Evolutionary conservation across 1,140 invertebrate genomes (phyloP), one percentile per base, ranked within the genome.

Genomic region (Lamellibrachia luymesi): DNA sequence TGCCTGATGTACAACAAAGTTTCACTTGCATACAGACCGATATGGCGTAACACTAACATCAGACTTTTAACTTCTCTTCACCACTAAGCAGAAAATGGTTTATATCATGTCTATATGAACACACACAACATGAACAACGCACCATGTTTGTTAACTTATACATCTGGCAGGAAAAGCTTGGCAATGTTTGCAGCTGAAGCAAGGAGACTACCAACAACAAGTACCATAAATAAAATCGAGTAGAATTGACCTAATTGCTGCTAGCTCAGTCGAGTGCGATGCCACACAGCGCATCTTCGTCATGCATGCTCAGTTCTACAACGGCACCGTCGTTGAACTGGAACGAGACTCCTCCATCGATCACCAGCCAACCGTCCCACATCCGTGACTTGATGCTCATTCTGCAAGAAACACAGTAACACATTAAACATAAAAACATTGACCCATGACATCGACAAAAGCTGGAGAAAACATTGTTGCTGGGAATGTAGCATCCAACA

Each of bases 321-420:
- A 98, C 97, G 0, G 98, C 98, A 4, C 99, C 99, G 95, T 99
- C 98, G 96, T 99, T 99, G 96, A 99, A 99, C 0, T 97, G 97
- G 95, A 98, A 99, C 0, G 98, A 98, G 10, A 99, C 97, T 92
- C 98, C 98, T 38, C 99, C 99, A 96, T 99, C 99, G n/a, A 99
- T 97, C 0, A 99, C 99, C 17, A 99, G 96, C 95, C 98, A 98
- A 0, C 98, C 99, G 96, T 99, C 98, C 94, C 98, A 98, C 97
- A 99, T 99, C 93, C 98, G 97, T 1, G 99, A 99, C 95, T 97
- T 97, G 1, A 99, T 97, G 93, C 97, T 97, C 49, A 99, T 97
- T 80, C 97, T 97, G 64, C 93, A 94, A 90, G 17, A 17, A 89
- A 92, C 8, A 49, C 50, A 91, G 6, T 91, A 49, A 91, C 6